Evolutionary conservation across 2,888 invertebrate species (phyloP).

Genomic region (Drosophila lutescens): DNA sequence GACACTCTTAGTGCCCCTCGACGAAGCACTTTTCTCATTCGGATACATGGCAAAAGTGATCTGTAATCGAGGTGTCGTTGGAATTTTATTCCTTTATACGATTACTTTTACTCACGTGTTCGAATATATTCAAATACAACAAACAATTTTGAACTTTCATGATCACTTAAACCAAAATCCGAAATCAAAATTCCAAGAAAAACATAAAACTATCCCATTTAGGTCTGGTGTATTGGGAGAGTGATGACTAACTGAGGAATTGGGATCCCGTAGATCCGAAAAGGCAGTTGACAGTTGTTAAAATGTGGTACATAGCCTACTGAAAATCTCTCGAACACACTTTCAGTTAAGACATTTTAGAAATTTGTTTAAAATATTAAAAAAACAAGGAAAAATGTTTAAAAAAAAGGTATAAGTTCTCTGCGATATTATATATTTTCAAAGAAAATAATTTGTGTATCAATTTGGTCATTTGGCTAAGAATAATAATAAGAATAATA

Average conservation of each 20-base stretch:
- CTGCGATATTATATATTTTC: too few species aligned
- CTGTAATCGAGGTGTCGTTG: not conserved
- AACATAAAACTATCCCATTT: conserved; percentile 15
- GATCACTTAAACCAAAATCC: not conserved
- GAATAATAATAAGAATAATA: too few species aligned
- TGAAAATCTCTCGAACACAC: not conserved
- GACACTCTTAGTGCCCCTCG: not conserved
- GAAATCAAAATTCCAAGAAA: conserved; percentile 1
- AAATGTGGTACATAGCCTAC: not conserved
- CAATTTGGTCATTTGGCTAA: too few species aligned
- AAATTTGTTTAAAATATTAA: too few species aligned
- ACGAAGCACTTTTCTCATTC: not conserved
- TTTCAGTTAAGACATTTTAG: too few species aligned
- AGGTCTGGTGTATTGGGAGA: not conserved
- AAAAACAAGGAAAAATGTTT: too few species aligned
- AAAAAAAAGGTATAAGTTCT: too few species aligned
- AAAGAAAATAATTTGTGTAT: too few species aligned
- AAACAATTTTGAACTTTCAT: not conserved
- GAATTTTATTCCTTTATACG: too few species aligned
- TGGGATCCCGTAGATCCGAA: too few species aligned
- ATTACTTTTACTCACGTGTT: not conserved
- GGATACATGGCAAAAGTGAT: conserved; percentile 2
- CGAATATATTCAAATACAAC: not conserved
- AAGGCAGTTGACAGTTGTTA: conserved; percentile 3
- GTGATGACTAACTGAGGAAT: conserved; percentile 7